Conservation (phyloP, 2,797 vertebrate genomes). For the Muscicapa striata region DNA sequence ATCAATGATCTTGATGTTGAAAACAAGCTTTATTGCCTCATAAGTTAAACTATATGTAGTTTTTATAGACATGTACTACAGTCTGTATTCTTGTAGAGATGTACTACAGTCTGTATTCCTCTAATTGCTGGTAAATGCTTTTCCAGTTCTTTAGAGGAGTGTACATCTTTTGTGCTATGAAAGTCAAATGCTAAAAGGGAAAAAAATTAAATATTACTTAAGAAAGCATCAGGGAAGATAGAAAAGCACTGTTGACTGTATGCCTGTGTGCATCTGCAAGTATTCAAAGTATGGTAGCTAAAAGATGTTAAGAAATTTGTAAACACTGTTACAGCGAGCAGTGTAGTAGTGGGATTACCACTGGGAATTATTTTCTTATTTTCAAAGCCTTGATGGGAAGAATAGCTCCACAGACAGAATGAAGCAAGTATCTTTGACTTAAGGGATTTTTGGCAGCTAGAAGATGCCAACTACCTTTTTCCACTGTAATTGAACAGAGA, state of each 20-base stretch:
- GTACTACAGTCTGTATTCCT: constrained; percentile 33
- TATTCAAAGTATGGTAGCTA: neutral
- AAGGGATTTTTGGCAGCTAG: constrained; percentile 67
- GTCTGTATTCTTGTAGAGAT: neutral
- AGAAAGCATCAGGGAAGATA: constrained; percentile 41
- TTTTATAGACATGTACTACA: neutral
- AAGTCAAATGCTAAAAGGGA: constrained; percentile 33
- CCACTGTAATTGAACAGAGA: constrained; percentile 60
- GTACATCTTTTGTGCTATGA: neutral
- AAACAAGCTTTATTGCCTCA: constrained; percentile 42
- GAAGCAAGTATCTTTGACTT: constrained; percentile 65
- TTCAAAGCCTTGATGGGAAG: constrained; percentile 48
- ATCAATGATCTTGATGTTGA: constrained; percentile 32
- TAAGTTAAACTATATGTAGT: constrained; percentile 13
- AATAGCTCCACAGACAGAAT: constrained; percentile 55
- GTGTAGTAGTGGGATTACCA: neutral
- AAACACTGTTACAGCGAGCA: neutral
- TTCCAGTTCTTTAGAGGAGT: constrained; percentile 32
- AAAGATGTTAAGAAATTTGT: constrained; percentile 32
- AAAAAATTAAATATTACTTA: neutral
- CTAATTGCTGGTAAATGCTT: constrained; percentile 51
- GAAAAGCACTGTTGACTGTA: constrained; percentile 28
- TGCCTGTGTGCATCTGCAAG: neutral
- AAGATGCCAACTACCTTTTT: constrained; percentile 73
- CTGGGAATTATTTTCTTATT: constrained; percentile 59